Base-by-base conservation (phyloP, 2,888 invertebrate species). In the Xylocampa areola region DNA sequence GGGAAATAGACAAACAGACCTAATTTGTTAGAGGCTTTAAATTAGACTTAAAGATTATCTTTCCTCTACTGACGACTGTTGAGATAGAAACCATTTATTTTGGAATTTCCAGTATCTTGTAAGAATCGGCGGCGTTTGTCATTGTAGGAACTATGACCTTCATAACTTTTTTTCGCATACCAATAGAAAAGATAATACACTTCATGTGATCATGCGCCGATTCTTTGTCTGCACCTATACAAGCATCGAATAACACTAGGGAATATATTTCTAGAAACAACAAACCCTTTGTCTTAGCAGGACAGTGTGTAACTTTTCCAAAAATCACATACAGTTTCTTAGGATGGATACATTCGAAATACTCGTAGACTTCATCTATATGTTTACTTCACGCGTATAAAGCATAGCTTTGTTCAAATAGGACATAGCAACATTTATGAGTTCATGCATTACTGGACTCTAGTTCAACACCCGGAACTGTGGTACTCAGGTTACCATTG, bases 381-480 rank as follows among this genome's bases (percentile, higher is more conserved):
- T n/a, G n/a, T n/a, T n/a, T n/a, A n/a, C n/a, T n/a, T n/a, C n/a
- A n/a, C n/a, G n/a, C n/a, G n/a, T n/a, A n/a, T 7, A 14, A 50
- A 13, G 13, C 60, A 16, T n/a, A 36, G 45, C 32, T 25, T 14
- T 27, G 11, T 7, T 30, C 39, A 44, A 47, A 27, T 57, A 62
- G 43, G 48, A 57, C 29, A 33, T 32, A 17, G 10, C 2, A 4
- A 10, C 27, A 30, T 5, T 11, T n/a, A 7, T 13, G 6, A 17
- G 21, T 63, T 95, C 95, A 97, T 83, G 97, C 97, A 79, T 96
- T 97, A 92, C 97, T 97, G 49, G 97, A 97, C 77, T 97, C 97
- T 75, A 96, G 94, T 80, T 96, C 96, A 30, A 97, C 96, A 59
- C 97, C 97, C 76, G 96, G 96, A 76, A 97, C 97, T 27, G 96